A percentile compares a stretch with the other conserved stretches of the same genome.
phyloP scores from a whole-genome alignment of 1,140 invertebrate genomes.

The Sarcophaga peregrina region DNA sequence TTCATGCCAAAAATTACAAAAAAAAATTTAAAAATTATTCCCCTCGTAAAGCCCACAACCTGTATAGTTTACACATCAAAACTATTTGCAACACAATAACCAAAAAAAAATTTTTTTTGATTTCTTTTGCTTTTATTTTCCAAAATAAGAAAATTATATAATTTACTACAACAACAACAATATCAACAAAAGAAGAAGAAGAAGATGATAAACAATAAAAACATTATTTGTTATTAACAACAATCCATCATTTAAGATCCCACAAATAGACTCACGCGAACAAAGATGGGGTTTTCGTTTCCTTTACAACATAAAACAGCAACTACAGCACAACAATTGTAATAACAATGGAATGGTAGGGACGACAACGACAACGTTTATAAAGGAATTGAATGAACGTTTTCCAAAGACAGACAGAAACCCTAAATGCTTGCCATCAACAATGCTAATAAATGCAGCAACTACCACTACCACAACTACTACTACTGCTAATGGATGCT shows the following conservation, averaged over 20 bases:
- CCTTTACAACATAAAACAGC: background rate
- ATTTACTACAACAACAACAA: background rate
- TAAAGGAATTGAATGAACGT: background rate
- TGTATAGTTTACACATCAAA: no score
- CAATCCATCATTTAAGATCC: conserved; percentile 15
- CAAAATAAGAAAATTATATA: conserved; percentile 25
- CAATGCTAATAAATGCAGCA: background rate
- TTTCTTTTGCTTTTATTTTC: no score
- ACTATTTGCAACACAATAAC: no score
- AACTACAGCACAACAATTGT: background rate
- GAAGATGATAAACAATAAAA: background rate
- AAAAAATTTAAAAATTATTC: no score
- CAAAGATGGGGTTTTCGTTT: background rate
- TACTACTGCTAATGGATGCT: background rate
- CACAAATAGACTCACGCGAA: conserved; percentile 8
- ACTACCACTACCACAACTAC: background rate
- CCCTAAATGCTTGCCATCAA: background rate
- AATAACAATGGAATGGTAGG: no score
- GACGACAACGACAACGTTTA: no score
- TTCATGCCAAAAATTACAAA: no score
- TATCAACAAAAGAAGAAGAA: background rate
- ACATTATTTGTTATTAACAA: conserved; percentile 19
- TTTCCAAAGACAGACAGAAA: background rate
- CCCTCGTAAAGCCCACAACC: no score
- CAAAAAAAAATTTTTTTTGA: no score